phyloP scores from a whole-genome alignment of 2,888 invertebrate species.

The Chironomus tentans region DNA sequence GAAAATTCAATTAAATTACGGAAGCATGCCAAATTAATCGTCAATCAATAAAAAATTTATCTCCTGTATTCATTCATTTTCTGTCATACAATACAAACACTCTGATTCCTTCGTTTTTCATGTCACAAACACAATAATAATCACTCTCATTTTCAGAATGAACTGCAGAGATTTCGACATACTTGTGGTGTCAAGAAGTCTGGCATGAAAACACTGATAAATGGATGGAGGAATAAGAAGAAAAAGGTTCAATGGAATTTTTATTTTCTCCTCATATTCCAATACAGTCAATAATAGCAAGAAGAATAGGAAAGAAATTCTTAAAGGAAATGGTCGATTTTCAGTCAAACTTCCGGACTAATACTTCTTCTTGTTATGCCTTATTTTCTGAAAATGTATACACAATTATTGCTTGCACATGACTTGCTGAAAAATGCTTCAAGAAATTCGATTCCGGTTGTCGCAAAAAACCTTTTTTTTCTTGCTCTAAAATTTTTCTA shows the following conservation, averaged over 20 bases:
- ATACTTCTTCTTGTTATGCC: neutral
- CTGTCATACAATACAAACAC: no score
- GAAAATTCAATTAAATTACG: neutral
- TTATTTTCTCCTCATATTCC: no score
- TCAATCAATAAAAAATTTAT: no score
- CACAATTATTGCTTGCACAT: neutral
- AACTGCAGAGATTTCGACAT: neutral
- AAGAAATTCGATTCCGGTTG: slow-evolving; percentile 15
- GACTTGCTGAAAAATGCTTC: neutral
- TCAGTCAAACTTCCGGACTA: slow-evolving; percentile 1
- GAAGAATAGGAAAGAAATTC: neutral
- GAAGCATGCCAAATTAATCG: neutral
- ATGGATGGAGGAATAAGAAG: neutral
- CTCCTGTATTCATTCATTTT: no score
- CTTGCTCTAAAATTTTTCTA: no score
- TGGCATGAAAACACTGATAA: neutral
- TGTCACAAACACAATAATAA: no score
- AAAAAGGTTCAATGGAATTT: no score
- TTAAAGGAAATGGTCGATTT: neutral
- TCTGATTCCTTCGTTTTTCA: neutral
- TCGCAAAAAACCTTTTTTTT: neutral
- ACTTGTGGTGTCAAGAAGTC: slow-evolving; percentile 1
- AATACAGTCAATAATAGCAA: no score
- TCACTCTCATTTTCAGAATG: no score
- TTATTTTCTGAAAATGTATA: neutral